Conservation (phyloP, 2,888 invertebrate genomes). For the Chaitophorus viminalis region DNA sequence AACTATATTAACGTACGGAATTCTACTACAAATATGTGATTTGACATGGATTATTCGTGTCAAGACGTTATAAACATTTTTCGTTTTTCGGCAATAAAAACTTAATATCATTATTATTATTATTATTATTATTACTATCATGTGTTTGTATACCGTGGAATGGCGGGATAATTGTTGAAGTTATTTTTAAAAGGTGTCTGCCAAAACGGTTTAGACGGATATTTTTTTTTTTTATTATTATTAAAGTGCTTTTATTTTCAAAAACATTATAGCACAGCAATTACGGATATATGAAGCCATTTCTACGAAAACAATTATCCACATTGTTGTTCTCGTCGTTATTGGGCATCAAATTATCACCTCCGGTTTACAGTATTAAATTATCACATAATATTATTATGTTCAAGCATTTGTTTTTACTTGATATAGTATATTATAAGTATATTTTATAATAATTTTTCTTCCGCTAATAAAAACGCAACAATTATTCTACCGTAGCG, state of each 20-base stretch:
- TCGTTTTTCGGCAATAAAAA: background rate
- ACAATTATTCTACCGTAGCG: too few species aligned
- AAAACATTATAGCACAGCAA: too few species aligned
- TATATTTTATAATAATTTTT: too few species aligned
- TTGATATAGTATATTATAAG: too few species aligned
- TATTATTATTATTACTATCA: too few species aligned
- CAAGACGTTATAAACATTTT: background rate
- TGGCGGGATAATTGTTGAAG: background rate
- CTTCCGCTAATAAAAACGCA: too few species aligned
- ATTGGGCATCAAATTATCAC: background rate
- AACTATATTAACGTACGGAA: background rate
- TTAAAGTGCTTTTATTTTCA: too few species aligned
- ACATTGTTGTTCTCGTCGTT: background rate
- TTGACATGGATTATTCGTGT: background rate
- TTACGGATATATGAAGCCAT: background rate
- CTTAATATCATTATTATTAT: background rate
- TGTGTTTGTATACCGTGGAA: background rate
- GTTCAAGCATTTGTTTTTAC: too few species aligned
- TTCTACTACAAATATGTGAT: background rate
- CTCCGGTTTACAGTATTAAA: background rate
- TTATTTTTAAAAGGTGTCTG: background rate
- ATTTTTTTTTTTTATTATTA: too few species aligned
- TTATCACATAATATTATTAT: too few species aligned
- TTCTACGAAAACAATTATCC: background rate
- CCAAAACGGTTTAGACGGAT: background rate